Evolutionary conservation across 2,113 vertebrate species (phyloP), one percentile per base, ranked within the genome.

Genomic region (Phrynocephalus versicolor): DNA sequence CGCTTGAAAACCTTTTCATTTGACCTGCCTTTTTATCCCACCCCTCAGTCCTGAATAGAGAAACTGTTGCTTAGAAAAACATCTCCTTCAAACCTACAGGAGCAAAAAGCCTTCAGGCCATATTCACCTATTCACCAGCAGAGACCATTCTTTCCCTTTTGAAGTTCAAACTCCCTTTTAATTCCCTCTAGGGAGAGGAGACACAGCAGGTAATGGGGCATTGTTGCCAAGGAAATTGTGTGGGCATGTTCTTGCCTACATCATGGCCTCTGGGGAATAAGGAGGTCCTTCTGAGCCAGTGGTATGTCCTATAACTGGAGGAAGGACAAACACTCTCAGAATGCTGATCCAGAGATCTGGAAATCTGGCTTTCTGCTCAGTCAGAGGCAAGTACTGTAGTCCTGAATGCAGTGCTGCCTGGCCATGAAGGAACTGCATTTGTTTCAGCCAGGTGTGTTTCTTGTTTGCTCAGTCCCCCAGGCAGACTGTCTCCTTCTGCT

Each of bases 191-290:
- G 27, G 25, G 37, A 71, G 55, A 62, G 57, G 45, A 18, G 74
- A 86, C 70, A 81, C 70, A 81, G 84, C 65, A 37, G 70, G 16
- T 45, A n/a, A 18, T 62, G 62, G 39, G 70, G 58, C n/a, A 35
- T 74, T 55, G 6, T 55, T 74, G 70, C 30, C 64, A 65, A 51
- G 57, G 10, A 81, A 81, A 65, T 37, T 85, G 37, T 15, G 15
- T 79, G 77, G 69, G 58, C 77, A 51, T 79, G 84, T 64, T 37
- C 37, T 73, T 19, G 35, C 65, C 79, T 35, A 39, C 78, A 73
- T 64, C 0, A 27, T 65, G 84, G 74, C 83, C 78, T 85, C 51
- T 79, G 74, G 75, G 35, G 60, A 85, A 85, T 71, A 64, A 85
- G 51, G 57, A 18, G 51, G 60, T 74, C 60, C 41, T 74, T 81